A percentile compares a stretch with the other conserved stretches of the same genome.
phyloP scores from a whole-genome alignment of 2,797 vertebrate species.

The Phylloscopus collybita region DNA sequence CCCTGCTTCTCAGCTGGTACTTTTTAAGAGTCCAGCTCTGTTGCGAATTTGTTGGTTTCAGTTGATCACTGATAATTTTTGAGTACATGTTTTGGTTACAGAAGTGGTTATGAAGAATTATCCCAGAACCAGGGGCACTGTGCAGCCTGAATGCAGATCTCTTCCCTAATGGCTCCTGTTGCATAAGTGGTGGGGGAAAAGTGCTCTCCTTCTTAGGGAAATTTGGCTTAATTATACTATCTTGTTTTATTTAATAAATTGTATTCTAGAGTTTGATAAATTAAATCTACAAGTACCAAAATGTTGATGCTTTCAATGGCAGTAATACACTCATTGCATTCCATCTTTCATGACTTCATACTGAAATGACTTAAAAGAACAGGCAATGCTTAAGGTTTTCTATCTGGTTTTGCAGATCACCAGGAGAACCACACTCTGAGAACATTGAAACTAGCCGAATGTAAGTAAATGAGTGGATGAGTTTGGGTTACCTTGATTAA shows the following conservation, averaged over 20 bases:
- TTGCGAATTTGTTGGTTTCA: not conserved
- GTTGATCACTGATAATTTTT: not conserved
- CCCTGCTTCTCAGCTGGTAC: not conserved
- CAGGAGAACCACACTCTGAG: slow-evolving; percentile 90
- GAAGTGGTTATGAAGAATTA: not conserved
- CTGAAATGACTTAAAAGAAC: not conserved
- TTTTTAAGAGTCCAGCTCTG: not conserved
- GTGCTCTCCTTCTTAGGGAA: not conserved
- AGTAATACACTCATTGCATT: not conserved
- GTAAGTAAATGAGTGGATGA: slow-evolving; percentile 82
- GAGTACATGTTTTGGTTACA: not conserved
- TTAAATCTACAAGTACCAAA: not conserved
- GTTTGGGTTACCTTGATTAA: not conserved
- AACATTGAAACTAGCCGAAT: slow-evolving; percentile 95
- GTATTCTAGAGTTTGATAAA: not conserved
- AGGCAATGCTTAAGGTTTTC: slow-evolving; percentile 33
- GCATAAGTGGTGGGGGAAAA: rapidly evolving
- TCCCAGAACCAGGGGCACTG: not conserved
- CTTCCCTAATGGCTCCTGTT: not conserved
- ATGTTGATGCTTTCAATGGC: not conserved
- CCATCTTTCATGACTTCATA: not conserved
- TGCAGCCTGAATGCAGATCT: not conserved
- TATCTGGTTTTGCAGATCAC: slow-evolving; percentile 85
- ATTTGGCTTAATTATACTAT: not conserved
- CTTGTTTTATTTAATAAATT: not conserved